Percentiles rank a stretch among this genome's conserved stretches.
Evolutionary conservation across 2,888 invertebrate genomes (phyloP).

Genomic region (Melikaiella ostensackeni): DNA sequence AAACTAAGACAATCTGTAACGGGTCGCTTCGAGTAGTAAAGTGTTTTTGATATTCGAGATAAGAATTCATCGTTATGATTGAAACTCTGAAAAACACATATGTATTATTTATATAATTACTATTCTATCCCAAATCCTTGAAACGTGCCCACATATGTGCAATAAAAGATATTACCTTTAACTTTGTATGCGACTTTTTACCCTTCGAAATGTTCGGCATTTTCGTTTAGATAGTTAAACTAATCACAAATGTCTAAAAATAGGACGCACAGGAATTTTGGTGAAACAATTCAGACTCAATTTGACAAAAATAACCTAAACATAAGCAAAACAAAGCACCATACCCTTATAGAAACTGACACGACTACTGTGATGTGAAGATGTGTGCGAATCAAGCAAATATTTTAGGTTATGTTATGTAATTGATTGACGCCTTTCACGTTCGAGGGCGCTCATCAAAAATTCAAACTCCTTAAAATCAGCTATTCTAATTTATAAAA

Average conservation of each 20-base stretch:
- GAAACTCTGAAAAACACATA: constrained; percentile 79
- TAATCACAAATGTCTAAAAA: background rate
- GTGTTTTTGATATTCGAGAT: constrained; percentile 89
- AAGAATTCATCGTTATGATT: constrained; percentile 88
- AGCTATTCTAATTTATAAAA: no score
- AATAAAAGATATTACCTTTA: constrained; percentile 77
- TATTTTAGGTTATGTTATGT: no score
- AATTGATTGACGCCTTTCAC: no score
- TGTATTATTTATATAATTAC: background rate
- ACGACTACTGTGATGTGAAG: no score
- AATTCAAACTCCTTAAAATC: no score
- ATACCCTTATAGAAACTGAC: no score
- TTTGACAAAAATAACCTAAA: background rate
- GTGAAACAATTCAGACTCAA: background rate
- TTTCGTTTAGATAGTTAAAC: constrained; percentile 20
- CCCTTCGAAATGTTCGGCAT: constrained; percentile 81
- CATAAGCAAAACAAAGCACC: no score
- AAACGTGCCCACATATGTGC: background rate
- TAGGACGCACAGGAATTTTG: background rate
- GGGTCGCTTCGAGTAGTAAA: constrained; percentile 92
- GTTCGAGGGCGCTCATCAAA: no score
- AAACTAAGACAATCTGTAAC: constrained; percentile 85
- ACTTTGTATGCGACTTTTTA: constrained; percentile 79
- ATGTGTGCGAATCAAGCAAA: no score
- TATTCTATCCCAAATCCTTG: background rate